A percentile compares a stretch with the other conserved stretches of the same genome.
Conservation (phyloP, 1,140 invertebrate genomes). For the Lucilia sericata region DNA sequence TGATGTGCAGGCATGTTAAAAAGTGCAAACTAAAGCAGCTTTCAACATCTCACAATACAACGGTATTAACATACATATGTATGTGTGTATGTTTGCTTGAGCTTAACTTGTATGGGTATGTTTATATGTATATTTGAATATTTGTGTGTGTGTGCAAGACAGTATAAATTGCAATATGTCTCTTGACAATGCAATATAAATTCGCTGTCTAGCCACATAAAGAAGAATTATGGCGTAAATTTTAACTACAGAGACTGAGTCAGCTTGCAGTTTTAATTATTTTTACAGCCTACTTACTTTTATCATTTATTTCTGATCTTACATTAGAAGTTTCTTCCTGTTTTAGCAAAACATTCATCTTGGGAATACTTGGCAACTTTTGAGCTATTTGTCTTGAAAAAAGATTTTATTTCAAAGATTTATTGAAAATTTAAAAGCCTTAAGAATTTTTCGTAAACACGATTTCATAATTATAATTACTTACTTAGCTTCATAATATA, state of each 20-base stretch:
- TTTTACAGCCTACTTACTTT: not conserved
- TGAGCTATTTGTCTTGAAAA: too few species aligned
- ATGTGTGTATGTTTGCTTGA: not conserved
- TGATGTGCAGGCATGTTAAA: conserved; percentile 31
- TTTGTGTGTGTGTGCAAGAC: not conserved
- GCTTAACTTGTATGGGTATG: too few species aligned
- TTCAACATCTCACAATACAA: conserved; percentile 12
- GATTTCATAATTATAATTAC: too few species aligned
- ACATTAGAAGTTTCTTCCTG: not conserved
- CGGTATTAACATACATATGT: not conserved
- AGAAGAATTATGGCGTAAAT: not conserved
- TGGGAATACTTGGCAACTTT: not conserved
- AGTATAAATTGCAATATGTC: conserved; percentile 33
- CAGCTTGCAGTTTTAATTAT: not conserved
- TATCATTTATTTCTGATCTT: too few species aligned
- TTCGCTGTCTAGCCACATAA: conserved; percentile 39
- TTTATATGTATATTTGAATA: too few species aligned
- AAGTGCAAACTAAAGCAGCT: conserved; percentile 38
- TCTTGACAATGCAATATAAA: conserved; percentile 39
- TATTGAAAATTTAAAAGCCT: too few species aligned
- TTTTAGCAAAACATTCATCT: not conserved
- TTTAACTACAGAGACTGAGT: not conserved
- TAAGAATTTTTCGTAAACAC: too few species aligned
- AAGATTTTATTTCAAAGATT: too few species aligned
- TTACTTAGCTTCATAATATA: too few species aligned